Percentiles rank a stretch among this genome's conserved stretches.
These are phyloP conservation scores for Enteromius argenteus DNA, from an alignment of 2,797 vertebrate genomes.

Conservation along the genomic window DNA sequence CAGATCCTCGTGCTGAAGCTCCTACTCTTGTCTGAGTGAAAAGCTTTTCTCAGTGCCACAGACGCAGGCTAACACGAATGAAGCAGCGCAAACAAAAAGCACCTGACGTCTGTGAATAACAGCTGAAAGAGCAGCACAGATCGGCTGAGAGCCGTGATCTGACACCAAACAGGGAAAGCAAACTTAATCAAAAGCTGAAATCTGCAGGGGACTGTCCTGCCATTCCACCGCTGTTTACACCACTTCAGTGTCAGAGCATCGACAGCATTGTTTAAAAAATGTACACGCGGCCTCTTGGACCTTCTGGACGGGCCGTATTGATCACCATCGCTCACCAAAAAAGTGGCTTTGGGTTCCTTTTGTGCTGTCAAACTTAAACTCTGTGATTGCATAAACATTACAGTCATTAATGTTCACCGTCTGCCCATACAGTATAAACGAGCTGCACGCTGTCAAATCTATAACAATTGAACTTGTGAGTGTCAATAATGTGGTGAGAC, in stretches of 20 bases:
- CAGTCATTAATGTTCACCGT: not conserved
- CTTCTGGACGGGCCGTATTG: not conserved
- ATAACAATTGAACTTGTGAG: not conserved
- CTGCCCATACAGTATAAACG: not conserved
- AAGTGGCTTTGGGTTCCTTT: not conserved
- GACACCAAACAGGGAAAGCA: not conserved
- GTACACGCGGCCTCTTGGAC: not conserved
- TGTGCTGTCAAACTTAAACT: not conserved
- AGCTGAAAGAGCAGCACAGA: constrained; percentile 3
- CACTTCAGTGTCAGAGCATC: not conserved
- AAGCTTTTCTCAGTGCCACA: not conserved
- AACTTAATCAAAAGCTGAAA: constrained; percentile 13
- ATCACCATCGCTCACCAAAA: not conserved
- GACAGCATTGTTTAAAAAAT: not conserved
- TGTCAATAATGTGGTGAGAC: not conserved
- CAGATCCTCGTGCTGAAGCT: not conserved
- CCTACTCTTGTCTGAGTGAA: not conserved
- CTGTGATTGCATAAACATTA: not conserved
- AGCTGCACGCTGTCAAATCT: not conserved
- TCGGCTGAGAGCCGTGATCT: not conserved
- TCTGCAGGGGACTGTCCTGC: constrained; percentile 3
- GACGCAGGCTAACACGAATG: not conserved
- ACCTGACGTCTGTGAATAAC: constrained; percentile 14
- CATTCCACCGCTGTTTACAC: not conserved
- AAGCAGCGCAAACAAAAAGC: not conserved